These are phyloP conservation scores for Drosophila obscura DNA, from an alignment of 1,140 invertebrate species.

Conservation along the genomic window DNA sequence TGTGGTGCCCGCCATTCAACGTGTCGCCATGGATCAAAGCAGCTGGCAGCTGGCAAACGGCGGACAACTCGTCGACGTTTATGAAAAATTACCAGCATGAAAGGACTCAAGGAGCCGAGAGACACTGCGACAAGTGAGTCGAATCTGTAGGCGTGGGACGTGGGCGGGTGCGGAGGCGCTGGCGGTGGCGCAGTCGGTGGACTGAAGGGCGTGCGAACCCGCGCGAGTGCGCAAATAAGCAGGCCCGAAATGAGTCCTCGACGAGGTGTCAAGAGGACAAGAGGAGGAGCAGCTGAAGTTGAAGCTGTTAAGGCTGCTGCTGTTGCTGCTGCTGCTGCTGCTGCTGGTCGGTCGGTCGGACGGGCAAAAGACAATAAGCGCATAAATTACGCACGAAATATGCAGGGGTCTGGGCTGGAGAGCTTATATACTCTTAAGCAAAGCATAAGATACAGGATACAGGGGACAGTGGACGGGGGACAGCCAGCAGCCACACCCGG, in stretches of 20 bases:
- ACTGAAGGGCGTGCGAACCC: constrained; percentile 38
- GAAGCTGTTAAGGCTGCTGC: not conserved
- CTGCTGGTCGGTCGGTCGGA: constrained; percentile 23
- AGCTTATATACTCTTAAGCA: constrained; percentile 18
- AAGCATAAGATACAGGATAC: constrained; percentile 16
- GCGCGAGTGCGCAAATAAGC: constrained; percentile 52
- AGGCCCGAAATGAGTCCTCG: constrained; percentile 57
- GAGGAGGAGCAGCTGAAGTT: not conserved
- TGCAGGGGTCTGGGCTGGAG: constrained; percentile 40
- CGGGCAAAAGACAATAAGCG: constrained; percentile 72
- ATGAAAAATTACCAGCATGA: constrained; percentile 75
- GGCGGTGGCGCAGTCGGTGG: not conserved
- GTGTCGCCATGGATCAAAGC: constrained; percentile 74
- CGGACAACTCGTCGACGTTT: constrained; percentile 60
- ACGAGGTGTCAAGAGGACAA: constrained; percentile 11
- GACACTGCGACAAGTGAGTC: constrained; percentile 49
- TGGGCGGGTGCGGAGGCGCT: not conserved
- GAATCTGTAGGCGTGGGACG: constrained; percentile 9
- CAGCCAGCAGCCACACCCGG: constrained; percentile 1
- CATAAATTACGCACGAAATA: constrained; percentile 76
- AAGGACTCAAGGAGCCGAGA: constrained; percentile 44
- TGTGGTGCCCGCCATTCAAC: constrained; percentile 17
- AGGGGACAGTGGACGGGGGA: not conserved
- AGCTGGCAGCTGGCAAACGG: constrained; percentile 25
- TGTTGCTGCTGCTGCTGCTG: constrained; percentile 1